Conservation (phyloP, 2,113 vertebrate species). For the Hemiprocne comata region DNA sequence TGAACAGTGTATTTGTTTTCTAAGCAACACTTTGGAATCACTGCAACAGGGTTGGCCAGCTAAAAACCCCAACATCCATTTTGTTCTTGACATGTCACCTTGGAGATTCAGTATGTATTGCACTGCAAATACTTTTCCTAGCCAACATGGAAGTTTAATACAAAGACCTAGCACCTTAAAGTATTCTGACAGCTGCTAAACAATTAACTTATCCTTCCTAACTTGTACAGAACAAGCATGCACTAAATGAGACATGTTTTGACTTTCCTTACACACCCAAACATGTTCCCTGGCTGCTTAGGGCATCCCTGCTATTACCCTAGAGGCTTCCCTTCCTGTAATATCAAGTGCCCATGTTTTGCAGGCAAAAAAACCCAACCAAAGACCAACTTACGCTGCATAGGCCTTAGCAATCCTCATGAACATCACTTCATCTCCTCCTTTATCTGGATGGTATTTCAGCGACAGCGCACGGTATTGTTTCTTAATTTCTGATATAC, state of each 20-base stretch:
- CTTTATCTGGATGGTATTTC: slow-evolving; percentile 95
- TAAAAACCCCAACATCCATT: background rate
- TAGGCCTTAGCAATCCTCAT: slow-evolving; percentile 98
- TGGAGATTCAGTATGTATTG: background rate
- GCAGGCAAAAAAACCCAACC: background rate
- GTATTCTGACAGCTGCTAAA: background rate
- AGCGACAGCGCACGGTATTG: slow-evolving; percentile 92
- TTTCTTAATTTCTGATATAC: slow-evolving; percentile 92
- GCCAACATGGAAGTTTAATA: background rate
- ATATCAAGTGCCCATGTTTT: background rate
- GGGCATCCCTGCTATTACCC: background rate
- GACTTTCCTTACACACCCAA: background rate
- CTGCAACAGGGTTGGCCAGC: background rate
- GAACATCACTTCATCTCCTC: slow-evolving; percentile 94
- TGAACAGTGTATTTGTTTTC: background rate
- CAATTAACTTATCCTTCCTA: background rate
- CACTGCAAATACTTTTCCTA: background rate
- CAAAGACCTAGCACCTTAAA: background rate
- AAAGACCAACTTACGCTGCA: slow-evolving; percentile 85
- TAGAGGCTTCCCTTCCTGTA: background rate
- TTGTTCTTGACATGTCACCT: background rate
- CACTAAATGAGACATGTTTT: background rate
- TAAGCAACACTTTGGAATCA: background rate
- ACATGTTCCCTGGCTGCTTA: background rate
- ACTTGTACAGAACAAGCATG: background rate